Conservation (phyloP, 2,113 vertebrate species). For the Cervus canadensis region DNA sequence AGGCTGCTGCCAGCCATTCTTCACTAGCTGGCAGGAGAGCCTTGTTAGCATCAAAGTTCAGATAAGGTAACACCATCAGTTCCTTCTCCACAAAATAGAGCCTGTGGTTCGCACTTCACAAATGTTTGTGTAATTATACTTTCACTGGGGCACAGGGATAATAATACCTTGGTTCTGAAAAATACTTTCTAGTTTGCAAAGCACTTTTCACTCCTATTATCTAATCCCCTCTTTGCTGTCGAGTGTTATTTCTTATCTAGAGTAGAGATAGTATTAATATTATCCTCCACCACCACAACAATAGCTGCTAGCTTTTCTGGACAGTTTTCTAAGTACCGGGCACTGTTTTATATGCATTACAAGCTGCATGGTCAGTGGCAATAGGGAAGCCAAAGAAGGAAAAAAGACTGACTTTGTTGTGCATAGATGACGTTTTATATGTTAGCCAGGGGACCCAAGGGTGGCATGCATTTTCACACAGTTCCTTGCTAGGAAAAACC, state of each 20-base stretch:
- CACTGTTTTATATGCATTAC: background rate
- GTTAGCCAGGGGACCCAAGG: background rate
- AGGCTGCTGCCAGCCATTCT: background rate
- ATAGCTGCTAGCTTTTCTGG: background rate
- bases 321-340: background rate
- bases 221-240: background rate
- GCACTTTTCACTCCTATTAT: background rate
- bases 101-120: background rate
- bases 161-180: background rate
- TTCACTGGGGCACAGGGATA: background rate
- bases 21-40: background rate
- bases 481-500: background rate
- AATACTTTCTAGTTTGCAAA: background rate
- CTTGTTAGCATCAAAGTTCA: background rate
- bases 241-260: background rate
- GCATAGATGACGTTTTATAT: background rate
- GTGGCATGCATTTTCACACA: background rate
- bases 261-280: background rate
- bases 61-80: background rate
- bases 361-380: background rate
- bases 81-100: background rate
- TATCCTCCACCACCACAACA: background rate
- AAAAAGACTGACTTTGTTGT: background rate
- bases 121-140: background rate
- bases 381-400: background rate